Conservation (phyloP, 2,113 vertebrate species). For the Tetrax tetrax region DNA sequence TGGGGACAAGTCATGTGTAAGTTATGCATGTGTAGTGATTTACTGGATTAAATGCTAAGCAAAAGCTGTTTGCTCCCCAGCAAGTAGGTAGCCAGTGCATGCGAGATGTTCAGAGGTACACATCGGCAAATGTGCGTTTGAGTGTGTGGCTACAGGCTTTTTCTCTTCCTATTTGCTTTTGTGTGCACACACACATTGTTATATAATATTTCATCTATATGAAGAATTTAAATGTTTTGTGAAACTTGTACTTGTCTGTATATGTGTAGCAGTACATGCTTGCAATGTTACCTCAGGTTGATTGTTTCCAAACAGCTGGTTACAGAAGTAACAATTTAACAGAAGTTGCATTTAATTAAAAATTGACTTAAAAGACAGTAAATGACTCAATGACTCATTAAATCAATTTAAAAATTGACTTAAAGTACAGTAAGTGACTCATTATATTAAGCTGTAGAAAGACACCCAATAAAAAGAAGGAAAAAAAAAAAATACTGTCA, state of each 20-base stretch:
- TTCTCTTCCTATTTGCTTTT: background rate
- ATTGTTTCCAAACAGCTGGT: slow-evolving; percentile 14
- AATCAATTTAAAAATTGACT: slow-evolving; percentile 47
- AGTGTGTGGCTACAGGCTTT: background rate
- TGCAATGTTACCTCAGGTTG: background rate
- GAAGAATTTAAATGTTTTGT: background rate
- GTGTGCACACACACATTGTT: rapidly evolving
- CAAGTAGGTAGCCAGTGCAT: background rate
- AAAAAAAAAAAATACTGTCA: background rate
- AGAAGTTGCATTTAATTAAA: slow-evolving; percentile 17
- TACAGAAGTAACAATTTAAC: background rate
- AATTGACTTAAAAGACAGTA: slow-evolving; percentile 42
- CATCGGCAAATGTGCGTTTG: background rate
- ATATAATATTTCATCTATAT: background rate
- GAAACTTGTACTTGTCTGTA: background rate
- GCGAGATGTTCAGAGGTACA: background rate
- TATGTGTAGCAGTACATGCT: background rate
- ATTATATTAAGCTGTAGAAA: slow-evolving; percentile 3
- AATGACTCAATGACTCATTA: slow-evolving; percentile 38
- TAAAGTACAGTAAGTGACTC: slow-evolving; percentile 25
- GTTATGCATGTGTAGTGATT: background rate
- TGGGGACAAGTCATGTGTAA: background rate
- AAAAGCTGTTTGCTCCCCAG: background rate
- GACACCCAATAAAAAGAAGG: background rate
- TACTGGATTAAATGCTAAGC: background rate